Evolutionary conservation across 1,140 invertebrate species (phyloP).

Genomic region (Bombus superbus): DNA sequence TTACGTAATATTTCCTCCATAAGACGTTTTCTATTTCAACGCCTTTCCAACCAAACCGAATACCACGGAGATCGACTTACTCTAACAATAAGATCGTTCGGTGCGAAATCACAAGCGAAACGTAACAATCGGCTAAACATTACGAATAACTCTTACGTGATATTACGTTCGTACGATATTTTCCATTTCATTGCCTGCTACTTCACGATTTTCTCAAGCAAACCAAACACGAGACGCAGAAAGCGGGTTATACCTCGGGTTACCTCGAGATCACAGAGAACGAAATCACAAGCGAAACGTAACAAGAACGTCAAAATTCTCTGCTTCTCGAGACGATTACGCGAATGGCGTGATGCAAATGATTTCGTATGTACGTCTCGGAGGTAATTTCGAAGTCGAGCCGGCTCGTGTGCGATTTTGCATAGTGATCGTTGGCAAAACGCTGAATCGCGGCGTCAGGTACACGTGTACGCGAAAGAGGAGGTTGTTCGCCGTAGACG

Average conservation of each 20-base stretch:
- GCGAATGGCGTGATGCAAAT: constrained; percentile 17
- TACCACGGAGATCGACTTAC: too few relatives aligned
- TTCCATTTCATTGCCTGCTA: too few relatives aligned
- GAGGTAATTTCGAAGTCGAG: constrained; percentile 27
- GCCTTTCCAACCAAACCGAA: too few relatives aligned
- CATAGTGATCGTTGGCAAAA: constrained; percentile 26
- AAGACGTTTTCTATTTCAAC: too few relatives aligned
- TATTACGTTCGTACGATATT: too few relatives aligned
- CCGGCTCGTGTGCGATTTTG: constrained; percentile 23
- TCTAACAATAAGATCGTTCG: too few relatives aligned
- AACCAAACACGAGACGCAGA: background rate
- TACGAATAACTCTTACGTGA: too few relatives aligned
- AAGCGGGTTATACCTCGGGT: background rate
- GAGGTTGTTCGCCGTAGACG: constrained; percentile 1
- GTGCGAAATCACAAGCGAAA: too few relatives aligned
- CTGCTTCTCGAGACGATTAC: background rate
- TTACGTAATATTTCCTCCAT: too few relatives aligned
- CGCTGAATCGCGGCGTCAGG: constrained; percentile 17
- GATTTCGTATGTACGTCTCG: background rate
- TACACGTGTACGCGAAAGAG: constrained; percentile 6
- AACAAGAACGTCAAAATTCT: background rate
- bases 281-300: background rate
- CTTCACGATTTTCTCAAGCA: background rate
- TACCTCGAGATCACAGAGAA: too few relatives aligned
- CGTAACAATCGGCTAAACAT: too few relatives aligned